Percentiles rank a stretch among this genome's conserved stretches.
phyloP scores from a whole-genome alignment of 2,113 vertebrate species.

The Colinus virginianus region DNA sequence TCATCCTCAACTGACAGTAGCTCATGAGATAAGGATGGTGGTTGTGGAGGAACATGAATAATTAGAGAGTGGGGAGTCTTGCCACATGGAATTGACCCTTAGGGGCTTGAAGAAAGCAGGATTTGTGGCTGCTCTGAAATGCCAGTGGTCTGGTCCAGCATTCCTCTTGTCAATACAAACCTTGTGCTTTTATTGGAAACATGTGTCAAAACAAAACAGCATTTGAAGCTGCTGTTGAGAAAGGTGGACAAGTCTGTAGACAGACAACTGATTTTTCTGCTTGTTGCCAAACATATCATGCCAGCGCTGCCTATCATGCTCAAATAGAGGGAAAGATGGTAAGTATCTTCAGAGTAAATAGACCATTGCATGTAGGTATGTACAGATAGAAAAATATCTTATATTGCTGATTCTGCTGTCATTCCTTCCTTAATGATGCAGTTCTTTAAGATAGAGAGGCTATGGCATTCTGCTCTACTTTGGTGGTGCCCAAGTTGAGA shows the following conservation, averaged over 20 bases:
- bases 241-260: conserved; percentile 32
- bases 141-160: conserved; percentile 57
- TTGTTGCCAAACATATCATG: conserved; percentile 48
- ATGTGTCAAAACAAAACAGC: conserved; percentile 67
- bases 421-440: background rate
- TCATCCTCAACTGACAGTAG: conserved; percentile 34
- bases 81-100: conserved; percentile 43
- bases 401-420: background rate
- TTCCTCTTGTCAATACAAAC: conserved; percentile 70
- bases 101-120: conserved; percentile 52
- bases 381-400: background rate
- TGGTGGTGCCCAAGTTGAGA: background rate
- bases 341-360: background rate
- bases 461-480: background rate
- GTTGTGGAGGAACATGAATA: conserved; percentile 26
- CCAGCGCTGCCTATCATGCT: background rate
- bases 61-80: conserved; percentile 38
- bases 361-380: background rate
- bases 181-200: conserved; percentile 76
- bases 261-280: conserved; percentile 36
- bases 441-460: background rate
- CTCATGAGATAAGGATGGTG: conserved; percentile 26
- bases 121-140: conserved; percentile 64
- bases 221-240: background rate
- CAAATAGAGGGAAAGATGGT: background rate